Evolutionary conservation across 2,113 vertebrate genomes (phyloP).

Genomic region (Xenotilapia longispinis): DNA sequence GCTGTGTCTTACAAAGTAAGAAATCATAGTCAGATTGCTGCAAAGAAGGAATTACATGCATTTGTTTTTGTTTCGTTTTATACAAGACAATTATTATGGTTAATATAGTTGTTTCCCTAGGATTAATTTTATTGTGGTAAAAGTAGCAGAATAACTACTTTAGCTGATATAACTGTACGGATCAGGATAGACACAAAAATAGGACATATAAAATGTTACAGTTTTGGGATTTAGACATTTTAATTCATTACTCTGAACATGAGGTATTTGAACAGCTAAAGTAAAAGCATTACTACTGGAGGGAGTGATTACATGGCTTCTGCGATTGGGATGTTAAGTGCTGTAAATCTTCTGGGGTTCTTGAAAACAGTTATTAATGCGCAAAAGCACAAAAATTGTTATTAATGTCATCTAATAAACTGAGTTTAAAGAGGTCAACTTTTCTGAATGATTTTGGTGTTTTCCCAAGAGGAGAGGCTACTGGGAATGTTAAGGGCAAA

Average conservation of each 20-base stretch:
- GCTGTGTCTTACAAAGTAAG: neutral
- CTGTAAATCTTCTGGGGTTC: neutral
- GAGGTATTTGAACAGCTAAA: neutral
- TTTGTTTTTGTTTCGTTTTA: neutral
- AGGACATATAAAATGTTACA: neutral
- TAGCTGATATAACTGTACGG: neutral
- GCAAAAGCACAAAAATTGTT: neutral
- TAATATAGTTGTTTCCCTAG: neutral
- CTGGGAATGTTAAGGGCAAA: neutral
- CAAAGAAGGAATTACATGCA: neutral
- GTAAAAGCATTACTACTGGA: neutral
- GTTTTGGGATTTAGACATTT: neutral
- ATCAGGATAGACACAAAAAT: neutral
- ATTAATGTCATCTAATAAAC: neutral
- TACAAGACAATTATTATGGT: neutral
- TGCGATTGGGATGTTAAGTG: neutral
- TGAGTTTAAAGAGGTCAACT: neutral
- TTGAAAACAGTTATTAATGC: neutral
- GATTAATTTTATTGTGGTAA: neutral
- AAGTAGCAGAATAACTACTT: neutral
- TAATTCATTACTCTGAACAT: neutral
- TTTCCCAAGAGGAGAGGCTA: neutral
- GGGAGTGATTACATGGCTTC: neutral
- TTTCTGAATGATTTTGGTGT: neutral
- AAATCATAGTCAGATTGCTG: neutral